A percentile compares a stretch with the other conserved stretches of the same genome.
phyloP scores from a whole-genome alignment of 2,888 invertebrate genomes.

The Apantesis nais region DNA sequence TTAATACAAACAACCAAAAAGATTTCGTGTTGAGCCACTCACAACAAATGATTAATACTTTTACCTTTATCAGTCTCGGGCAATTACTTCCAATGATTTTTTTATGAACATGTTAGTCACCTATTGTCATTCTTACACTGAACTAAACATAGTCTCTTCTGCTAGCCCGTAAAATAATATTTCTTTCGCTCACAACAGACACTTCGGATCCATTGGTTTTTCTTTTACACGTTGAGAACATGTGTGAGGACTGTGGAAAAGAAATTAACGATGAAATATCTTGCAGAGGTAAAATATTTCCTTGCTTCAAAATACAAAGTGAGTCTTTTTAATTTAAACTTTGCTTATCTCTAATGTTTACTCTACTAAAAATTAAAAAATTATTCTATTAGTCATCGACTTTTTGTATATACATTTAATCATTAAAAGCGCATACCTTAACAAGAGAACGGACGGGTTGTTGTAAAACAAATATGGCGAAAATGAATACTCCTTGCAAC shows the following conservation, averaged over 20 bases:
- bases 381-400: background rate
- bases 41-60: constrained; percentile 70
- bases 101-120: constrained; percentile 13
- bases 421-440: constrained; percentile 55
- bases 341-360: background rate
- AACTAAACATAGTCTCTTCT: constrained; percentile 78
- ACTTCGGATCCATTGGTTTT: constrained; percentile 77
- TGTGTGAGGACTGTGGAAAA: constrained; percentile 68
- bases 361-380: background rate
- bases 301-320: background rate
- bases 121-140: constrained; percentile 28
- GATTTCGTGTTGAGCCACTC: constrained; percentile 35
- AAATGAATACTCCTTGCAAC: constrained; percentile 88
- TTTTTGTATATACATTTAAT: background rate
- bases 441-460: constrained; percentile 75
- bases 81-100: constrained; percentile 42
- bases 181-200: constrained; percentile 79
- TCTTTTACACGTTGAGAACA: constrained; percentile 70
- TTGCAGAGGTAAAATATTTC: background rate
- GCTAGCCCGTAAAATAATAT: constrained; percentile 72
- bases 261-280: constrained; percentile 24
- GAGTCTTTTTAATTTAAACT: background rate
- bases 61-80: constrained; percentile 76
- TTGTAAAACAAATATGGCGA: constrained; percentile 87
- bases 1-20: background rate